Percentiles rank a stretch among this genome's conserved stretches.
phyloP scores from a whole-genome alignment of 2,888 invertebrate species.

The Oscheius sp. region DNA sequence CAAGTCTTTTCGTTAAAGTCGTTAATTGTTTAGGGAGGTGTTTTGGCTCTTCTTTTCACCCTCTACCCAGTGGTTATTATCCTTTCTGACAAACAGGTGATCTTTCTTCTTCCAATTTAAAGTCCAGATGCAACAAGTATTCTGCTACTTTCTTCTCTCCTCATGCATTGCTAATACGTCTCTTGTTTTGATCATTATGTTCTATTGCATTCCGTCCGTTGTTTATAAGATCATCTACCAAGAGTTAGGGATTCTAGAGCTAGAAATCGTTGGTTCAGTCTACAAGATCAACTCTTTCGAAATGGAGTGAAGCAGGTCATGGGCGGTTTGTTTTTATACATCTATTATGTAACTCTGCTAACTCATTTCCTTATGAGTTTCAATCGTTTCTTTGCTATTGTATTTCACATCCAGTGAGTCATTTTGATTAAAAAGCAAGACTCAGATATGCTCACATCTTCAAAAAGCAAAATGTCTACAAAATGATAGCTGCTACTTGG shows the following conservation, averaged over 20 bases:
- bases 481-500: conserved; percentile 16
- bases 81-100: conserved; percentile 22
- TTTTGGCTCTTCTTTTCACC: conserved; percentile 15
- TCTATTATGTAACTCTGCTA: conserved; percentile 16
- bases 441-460: conserved; percentile 16
- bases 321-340: conserved; percentile 20
- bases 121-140: conserved; percentile 7
- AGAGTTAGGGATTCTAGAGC: neutral
- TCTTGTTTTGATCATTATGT: conserved; percentile 17
- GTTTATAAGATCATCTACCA: conserved; percentile 1
- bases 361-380: conserved; percentile 24
- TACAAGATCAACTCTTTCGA: neutral
- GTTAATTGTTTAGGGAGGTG: conserved; percentile 13
- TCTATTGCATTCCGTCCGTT: conserved; percentile 17
- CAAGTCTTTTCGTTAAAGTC: neutral
- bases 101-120: neutral
- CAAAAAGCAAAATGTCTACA: conserved; percentile 1
- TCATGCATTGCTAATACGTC: conserved; percentile 18
- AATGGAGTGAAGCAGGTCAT: neutral
- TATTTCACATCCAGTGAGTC: conserved; percentile 1
- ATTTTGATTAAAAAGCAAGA: neutral
- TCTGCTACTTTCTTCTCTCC: conserved; percentile 16
- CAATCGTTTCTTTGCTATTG: conserved; percentile 22
- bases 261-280: neutral
- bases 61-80: conserved; percentile 19